Base-by-base conservation (phyloP, 2,113 vertebrate genomes). In the Pomatorhinus ruficollis region DNA sequence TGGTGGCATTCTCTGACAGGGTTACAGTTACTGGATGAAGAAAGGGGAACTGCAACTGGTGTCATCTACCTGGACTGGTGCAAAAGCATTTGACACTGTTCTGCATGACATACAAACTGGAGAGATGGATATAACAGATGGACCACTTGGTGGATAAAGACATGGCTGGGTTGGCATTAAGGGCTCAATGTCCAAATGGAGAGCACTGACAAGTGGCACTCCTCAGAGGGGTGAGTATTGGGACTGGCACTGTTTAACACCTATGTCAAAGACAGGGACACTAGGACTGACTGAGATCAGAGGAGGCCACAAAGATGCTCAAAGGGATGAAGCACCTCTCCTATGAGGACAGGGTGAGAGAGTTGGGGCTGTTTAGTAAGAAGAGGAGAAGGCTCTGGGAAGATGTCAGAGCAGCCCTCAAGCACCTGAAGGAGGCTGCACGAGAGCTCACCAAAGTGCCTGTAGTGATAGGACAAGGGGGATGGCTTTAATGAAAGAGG, bases 191-290 rank as follows among this genome's bases (percentile, higher is more conserved):
- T 40, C 30, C 24, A 79, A 22, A 30, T 5, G 37, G 17, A 79
- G 10, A 65, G 44, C 42, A 56, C 14, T 39, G 44, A 39, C 16
- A 24, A 44, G 28, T 25, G 24, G n/a, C 15, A 24, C 12, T 52
- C 33, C 21, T 74, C 24, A 53, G 17, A 53, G 21, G 19, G 16
- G 30, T 3, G 1, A 0, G 20, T 22, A 65, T 0, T 31, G n/a
- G 23, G 24, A 40, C n/a, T 39, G 39, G 45, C 28, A 35, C 44
- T 40, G 45, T 59, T 72, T 40, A 35, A 65, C 6, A 60, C 9
- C 39, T 53, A 6, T 2, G 7, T 4, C 14, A 6, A 57, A 39
- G 5, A 45, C 37, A 52, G 27, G 28, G 24, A n/a, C 44, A 65
- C 24, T 27, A 66, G 17, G 21, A 72, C 4, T 59, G 33, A 45